phyloP scores from a whole-genome alignment of 2,797 vertebrate species.

The Acanthis flammea region DNA sequence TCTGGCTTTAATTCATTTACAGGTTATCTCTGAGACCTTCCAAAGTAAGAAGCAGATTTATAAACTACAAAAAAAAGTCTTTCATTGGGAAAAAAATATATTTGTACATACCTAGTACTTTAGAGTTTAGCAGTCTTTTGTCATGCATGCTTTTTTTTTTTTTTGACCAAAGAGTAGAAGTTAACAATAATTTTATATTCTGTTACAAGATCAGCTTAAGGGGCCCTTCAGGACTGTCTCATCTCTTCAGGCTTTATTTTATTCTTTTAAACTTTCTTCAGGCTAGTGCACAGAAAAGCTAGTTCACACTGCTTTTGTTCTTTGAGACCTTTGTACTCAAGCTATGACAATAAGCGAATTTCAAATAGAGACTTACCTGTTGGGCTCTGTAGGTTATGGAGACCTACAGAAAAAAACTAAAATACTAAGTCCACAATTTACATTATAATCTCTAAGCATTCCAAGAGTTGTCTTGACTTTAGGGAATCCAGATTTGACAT shows the following conservation, averaged over 20 bases:
- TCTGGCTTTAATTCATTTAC: background rate
- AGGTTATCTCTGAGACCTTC: background rate
- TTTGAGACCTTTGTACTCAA: background rate
- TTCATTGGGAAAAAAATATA: background rate
- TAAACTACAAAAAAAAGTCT: background rate
- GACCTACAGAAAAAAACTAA: background rate
- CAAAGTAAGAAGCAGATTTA: background rate
- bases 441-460: background rate
- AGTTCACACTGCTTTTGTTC: background rate
- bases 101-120: fast-evolving
- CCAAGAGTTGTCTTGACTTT: background rate
- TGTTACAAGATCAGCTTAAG: background rate
- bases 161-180: background rate
- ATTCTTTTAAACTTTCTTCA: background rate
- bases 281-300: background rate
- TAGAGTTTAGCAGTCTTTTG: background rate
- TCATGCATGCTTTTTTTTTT: background rate
- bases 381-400: background rate
- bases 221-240: background rate
- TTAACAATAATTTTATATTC: background rate
- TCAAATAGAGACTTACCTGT: background rate
- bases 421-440: background rate
- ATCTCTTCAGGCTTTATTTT: background rate
- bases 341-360: background rate
- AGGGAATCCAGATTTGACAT: background rate